Conservation (phyloP, 2,797 vertebrate genomes). For the Anas bernieri region DNA sequence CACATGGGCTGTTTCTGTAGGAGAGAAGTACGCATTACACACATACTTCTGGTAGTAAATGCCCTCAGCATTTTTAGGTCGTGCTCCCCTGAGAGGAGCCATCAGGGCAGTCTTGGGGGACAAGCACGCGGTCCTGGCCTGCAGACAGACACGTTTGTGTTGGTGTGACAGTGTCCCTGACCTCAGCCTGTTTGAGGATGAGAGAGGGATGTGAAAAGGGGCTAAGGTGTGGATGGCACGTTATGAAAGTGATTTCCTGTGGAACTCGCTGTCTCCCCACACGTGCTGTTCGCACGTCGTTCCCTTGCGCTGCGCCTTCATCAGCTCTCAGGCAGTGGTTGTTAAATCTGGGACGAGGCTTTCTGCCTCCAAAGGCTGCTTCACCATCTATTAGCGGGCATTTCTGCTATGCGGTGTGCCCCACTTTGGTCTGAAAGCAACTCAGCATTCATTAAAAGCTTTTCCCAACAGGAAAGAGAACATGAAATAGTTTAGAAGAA, state of each 20-base stretch:
- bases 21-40: neutral
- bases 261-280: neutral
- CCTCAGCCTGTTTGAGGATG: neutral
- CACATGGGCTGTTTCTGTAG: neutral
- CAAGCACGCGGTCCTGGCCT: neutral
- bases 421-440: neutral
- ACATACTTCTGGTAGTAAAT: too few relatives aligned
- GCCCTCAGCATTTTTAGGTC: neutral
- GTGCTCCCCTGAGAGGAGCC: fast-evolving
- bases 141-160: too few relatives aligned
- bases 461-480: neutral
- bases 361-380: neutral
- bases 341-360: fast-evolving
- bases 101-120: fast-evolving
- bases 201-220: neutral
- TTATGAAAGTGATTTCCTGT: neutral
- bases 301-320: neutral
- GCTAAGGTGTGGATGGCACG: neutral
- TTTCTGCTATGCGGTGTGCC: neutral
- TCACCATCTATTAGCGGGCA: neutral
- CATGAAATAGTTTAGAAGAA: neutral
- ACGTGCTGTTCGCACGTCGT: neutral
- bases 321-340: neutral
- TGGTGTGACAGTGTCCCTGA: neutral
- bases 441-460: neutral